Evolutionary conservation across 1,140 invertebrate genomes (phyloP).

Genomic region (Scylla paramamosain): DNA sequence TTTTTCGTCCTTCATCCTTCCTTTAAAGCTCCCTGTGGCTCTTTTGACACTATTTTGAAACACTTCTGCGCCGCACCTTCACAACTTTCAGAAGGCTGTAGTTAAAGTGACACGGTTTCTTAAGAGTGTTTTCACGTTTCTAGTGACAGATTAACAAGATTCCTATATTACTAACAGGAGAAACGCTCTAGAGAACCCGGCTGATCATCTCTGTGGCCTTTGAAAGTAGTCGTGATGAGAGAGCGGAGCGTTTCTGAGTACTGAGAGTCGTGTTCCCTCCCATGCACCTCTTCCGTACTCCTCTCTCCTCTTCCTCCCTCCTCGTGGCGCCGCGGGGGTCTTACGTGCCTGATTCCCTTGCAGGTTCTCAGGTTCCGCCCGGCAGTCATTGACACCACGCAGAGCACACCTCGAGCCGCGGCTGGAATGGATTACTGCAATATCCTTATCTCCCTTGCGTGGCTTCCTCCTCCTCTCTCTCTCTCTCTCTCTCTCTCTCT

Average conservation of each 20-base stretch:
- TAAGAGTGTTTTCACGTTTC: too few relatives aligned
- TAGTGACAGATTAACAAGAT: too few relatives aligned
- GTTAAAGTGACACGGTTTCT: too few relatives aligned
- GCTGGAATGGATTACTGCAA: neutral
- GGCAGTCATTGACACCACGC: neutral
- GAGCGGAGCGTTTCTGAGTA: neutral
- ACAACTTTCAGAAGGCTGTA: too few relatives aligned
- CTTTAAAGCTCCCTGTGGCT: neutral
- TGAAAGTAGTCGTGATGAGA: neutral
- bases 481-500: conserved; percentile 39
- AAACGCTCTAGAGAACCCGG: too few relatives aligned
- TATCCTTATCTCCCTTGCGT: too few relatives aligned
- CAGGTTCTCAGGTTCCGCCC: neutral
- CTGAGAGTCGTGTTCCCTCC: neutral
- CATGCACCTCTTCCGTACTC: neutral
- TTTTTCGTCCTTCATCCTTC: neutral
- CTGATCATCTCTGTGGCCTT: neutral
- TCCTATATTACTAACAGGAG: too few relatives aligned
- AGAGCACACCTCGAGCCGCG: neutral
- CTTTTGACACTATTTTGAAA: neutral
- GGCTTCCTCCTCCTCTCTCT: neutral
- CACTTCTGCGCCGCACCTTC: too few relatives aligned
- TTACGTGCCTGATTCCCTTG: neutral
- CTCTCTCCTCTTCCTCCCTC: neutral
- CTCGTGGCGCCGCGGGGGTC: neutral